Percentiles rank a stretch among this genome's conserved stretches.
phyloP scores from a whole-genome alignment of 2,797 vertebrate genomes.

The Dendrocincla tyrannina region DNA sequence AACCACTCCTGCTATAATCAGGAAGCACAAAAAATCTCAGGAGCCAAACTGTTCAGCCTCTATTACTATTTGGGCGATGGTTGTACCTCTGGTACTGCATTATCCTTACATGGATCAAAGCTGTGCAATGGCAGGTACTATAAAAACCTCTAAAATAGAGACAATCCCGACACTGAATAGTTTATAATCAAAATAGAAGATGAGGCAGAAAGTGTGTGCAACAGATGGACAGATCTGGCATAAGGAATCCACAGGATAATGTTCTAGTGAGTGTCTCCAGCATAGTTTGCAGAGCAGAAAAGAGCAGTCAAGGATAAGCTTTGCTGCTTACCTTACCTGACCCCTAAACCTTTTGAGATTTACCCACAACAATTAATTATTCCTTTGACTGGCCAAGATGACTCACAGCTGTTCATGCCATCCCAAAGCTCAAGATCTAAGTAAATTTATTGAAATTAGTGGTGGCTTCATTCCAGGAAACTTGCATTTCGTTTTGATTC shows the following conservation, averaged over 20 bases:
- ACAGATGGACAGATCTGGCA: conserved; percentile 48
- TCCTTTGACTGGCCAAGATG: conserved; percentile 71
- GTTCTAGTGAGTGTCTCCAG: conserved; percentile 40
- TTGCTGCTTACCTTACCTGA: conserved; percentile 67
- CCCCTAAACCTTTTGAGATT: conserved; percentile 69
- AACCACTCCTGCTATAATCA: conserved; percentile 60
- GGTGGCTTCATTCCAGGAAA: conserved; percentile 63
- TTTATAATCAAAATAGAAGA: conserved; percentile 50
- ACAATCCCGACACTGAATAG: conserved; percentile 19
- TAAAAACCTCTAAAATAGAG: background rate
- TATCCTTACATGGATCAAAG: background rate
- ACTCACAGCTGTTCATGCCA: conserved; percentile 71
- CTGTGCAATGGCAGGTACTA: background rate
- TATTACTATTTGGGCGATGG: background rate
- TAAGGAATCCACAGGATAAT: conserved; percentile 30
- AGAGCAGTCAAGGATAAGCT: conserved; percentile 67
- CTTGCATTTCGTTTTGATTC: conserved; percentile 54
- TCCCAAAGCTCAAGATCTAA: conserved; percentile 67
- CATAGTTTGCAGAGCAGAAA: conserved; percentile 47
- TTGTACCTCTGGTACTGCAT: background rate
- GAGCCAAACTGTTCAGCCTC: conserved; percentile 22
- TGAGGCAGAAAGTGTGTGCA: conserved; percentile 39
- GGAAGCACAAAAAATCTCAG: conserved; percentile 56
- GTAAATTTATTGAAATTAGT: conserved; percentile 70
- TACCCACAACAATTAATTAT: conserved; percentile 71